These are phyloP conservation scores for Climacteris rufus DNA, from an alignment of 2,113 vertebrate genomes.

Conservation along the genomic window DNA sequence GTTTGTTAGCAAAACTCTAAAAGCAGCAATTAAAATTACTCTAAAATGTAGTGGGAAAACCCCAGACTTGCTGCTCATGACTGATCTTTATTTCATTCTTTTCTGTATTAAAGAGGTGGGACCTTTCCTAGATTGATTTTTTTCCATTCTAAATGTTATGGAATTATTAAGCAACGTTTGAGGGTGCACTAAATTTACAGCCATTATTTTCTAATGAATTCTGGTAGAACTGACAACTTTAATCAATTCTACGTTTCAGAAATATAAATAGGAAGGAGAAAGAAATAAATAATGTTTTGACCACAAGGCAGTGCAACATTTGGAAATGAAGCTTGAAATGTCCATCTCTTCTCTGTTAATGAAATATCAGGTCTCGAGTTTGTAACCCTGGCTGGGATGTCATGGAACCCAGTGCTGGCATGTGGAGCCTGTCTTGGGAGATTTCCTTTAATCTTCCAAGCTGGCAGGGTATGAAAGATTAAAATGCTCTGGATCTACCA, in stretches of 20 bases:
- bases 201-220: slow-evolving; percentile 46
- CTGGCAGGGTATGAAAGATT: slow-evolving; percentile 7
- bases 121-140: slow-evolving; percentile 12
- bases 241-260: slow-evolving; percentile 44
- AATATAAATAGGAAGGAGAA: not conserved
- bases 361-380: not conserved
- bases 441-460: not conserved
- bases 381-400: not conserved
- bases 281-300: not conserved
- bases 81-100: not conserved
- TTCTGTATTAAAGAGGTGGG: not conserved
- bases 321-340: not conserved
- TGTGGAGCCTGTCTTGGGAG: not conserved
- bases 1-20: not conserved
- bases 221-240: slow-evolving; percentile 34
- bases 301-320: not conserved
- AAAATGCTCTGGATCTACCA: slow-evolving; percentile 28
- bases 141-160: slow-evolving; percentile 30
- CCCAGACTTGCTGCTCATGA: not conserved
- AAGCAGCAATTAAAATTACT: not conserved
- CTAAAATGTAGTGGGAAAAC: not conserved
- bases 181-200: slow-evolving; percentile 13
- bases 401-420: not conserved
- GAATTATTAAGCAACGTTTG: slow-evolving; percentile 30
- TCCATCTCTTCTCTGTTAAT: not conserved